Evolutionary conservation across 2,888 invertebrate species (phyloP), one percentile per base, ranked within the genome.

Genomic region (Neoascia interrupta): DNA sequence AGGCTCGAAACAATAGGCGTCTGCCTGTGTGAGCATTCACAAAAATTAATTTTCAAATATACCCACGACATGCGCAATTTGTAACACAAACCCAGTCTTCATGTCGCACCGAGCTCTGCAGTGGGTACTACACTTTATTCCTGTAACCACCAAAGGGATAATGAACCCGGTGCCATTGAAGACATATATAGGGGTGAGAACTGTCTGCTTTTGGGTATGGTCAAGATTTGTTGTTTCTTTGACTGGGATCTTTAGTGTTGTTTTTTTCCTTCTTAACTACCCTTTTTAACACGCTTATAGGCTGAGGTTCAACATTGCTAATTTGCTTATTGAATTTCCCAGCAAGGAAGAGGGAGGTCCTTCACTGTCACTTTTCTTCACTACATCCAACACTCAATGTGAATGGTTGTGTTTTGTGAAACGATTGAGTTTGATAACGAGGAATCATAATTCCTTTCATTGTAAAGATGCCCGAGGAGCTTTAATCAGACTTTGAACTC

Each of bases 51-150:
- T 43, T 73, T 73, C 61, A 79, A 73, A 79, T 79, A 68, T 79
- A 79, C 79, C 73, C 82, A 84, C 87, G 88, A 86, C 88, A 87
- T 87, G 87, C 87, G 87, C 87, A 87, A 87, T 87, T 87, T 87
- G 87, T 87, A 87, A 87, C 87, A 87, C 86, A 87, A 85, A 87
- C 88, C 88, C 88, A 87, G 87, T 87, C 87, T 87, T 86, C 87
- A 82, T 73, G 76, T 76, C 64, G 74, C 70, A 75, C 64, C 81
- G 61, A 70, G 61, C 76, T 66, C 60, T 81, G 76, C 79, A 72
- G 58, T 69, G 58, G 70, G 70, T 72, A 56, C 63, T 64, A 81
- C 60, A 68, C 76, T 70, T 64, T 26, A 72, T 61, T 75, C 61
- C 73, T 79, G 80, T 80, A 80, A 74, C 75, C n/a, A n/a, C n/a